These are phyloP conservation scores for Masticophis lateralis DNA, from an alignment of 2,797 vertebrate genomes.

Conservation along the genomic window DNA sequence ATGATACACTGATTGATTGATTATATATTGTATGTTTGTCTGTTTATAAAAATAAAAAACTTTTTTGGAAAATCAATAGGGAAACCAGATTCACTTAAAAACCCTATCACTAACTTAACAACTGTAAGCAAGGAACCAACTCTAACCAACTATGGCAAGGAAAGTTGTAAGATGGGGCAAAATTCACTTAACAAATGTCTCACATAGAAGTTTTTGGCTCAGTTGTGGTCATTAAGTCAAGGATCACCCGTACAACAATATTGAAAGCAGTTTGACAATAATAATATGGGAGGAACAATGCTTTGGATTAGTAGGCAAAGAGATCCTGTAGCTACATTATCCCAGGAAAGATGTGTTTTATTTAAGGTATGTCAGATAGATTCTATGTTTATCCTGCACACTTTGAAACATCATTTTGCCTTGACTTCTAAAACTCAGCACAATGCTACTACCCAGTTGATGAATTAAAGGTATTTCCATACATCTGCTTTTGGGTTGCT, in stretches of 20 bases:
- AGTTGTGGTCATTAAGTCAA: neutral
- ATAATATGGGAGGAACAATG: neutral
- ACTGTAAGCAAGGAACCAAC: neutral
- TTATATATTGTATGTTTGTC: too few species aligned
- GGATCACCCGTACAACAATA: neutral
- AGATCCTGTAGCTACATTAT: neutral
- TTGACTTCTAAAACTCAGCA: neutral
- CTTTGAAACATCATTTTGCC: neutral
- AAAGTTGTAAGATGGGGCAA: neutral
- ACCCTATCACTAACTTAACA: neutral
- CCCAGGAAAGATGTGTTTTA: neutral
- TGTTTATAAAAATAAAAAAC: too few species aligned
- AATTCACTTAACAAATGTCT: neutral
- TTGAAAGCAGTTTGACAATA: neutral
- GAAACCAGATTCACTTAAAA: neutral
- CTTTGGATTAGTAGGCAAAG: neutral
- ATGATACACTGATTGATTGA: too few species aligned
- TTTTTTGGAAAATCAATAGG: neutral
- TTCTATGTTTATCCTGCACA: neutral
- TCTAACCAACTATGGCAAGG: neutral
- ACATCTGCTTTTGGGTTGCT: slow-evolving; percentile 10
- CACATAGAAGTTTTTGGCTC: neutral
- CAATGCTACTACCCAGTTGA: neutral
- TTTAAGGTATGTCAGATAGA: neutral
- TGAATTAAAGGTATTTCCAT: neutral